Percentiles rank a stretch among this genome's conserved stretches.
Evolutionary conservation across 2,888 invertebrate genomes (phyloP).

Genomic region (Campoplex nolae): DNA sequence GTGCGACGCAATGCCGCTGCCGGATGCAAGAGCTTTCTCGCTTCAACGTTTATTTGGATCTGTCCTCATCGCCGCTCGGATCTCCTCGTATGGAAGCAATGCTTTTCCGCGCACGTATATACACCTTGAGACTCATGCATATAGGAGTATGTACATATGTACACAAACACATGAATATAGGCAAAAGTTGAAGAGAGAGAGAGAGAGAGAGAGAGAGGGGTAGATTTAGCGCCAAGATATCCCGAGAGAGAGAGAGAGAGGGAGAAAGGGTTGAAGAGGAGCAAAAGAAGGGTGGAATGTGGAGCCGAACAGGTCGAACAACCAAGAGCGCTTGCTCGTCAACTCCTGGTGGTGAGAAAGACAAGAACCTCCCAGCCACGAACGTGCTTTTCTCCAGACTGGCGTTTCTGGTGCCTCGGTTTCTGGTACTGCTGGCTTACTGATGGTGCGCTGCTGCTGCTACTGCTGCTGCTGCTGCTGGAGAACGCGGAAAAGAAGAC

Average conservation of each 20-base stretch:
- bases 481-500: conserved; percentile 79
- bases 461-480: conserved; percentile 73
- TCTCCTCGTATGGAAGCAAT: conserved; percentile 52
- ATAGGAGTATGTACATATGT: conserved; percentile 3
- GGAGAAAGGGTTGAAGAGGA: conserved; percentile 49
- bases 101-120: conserved; percentile 49
- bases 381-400: conserved; percentile 81
- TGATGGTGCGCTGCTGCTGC: conserved; percentile 68
- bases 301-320: conserved; percentile 55
- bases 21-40: conserved; percentile 48
- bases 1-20: conserved; percentile 52
- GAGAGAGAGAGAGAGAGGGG: conserved; percentile 48
- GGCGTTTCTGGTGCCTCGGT: conserved; percentile 64
- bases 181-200: conserved; percentile 38
- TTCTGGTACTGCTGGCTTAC: conserved; percentile 60
- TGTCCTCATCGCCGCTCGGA: conserved; percentile 55
- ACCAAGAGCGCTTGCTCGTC: conserved; percentile 67
- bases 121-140: conserved; percentile 23
- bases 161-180: conserved; percentile 18
- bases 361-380: conserved; percentile 75
- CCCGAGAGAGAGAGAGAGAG: conserved; percentile 54
- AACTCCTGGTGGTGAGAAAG: conserved; percentile 62
- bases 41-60: conserved; percentile 62
- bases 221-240: conserved; percentile 48
- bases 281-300: conserved; percentile 46